Evolutionary conservation across 2,888 invertebrate species (phyloP), one percentile per base, ranked within the genome.

Genomic region (Oeneis ivallda): DNA sequence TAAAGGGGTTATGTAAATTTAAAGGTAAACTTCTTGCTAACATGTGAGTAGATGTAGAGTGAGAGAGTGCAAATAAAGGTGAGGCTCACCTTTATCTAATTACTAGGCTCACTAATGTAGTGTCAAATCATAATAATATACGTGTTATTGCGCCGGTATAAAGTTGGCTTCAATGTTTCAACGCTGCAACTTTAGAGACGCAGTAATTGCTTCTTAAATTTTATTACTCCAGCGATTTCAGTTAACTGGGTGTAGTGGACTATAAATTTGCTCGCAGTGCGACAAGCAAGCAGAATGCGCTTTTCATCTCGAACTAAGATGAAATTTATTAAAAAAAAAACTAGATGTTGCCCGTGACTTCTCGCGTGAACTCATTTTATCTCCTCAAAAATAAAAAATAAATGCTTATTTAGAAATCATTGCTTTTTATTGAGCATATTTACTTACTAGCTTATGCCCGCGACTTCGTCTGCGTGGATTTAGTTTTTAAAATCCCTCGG

Each of bases 151-250:
- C 32, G 43, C 45, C n/a, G 26, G n/a, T 34, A 58, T 58, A 32
- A 58, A 47, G 32, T 58, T 58, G 45, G 15, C 32, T 26, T 10
- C 15, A 34, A 34, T 47, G 58, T 47, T 58, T 34, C 45, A 58
- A 58, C 47, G 34, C 34, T 58, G 34, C 32, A 58, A 45, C 34
- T 47, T 43, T 34, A 47, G 32, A 15, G 43, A 43, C 26, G 45
- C 47, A 58, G 58, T 58, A 58, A 58, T 47, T 58, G 58, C 58
- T 47, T 58, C 58, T 58, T 58, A 58, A 34, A 58, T 47, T 58
- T 58, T 58, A 58, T 58, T 58, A 45, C 58, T 58, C 45, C 5
- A 47, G 58, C 49, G 49, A 60, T 49, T 60, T 49, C 45, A 49
- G 60, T 50, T 49, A 60, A 60, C 49, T 49, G 59, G 34, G 7